Evolutionary conservation across 2,797 vertebrate genomes (phyloP).

Genomic region (Euphonia xanthogaster): DNA sequence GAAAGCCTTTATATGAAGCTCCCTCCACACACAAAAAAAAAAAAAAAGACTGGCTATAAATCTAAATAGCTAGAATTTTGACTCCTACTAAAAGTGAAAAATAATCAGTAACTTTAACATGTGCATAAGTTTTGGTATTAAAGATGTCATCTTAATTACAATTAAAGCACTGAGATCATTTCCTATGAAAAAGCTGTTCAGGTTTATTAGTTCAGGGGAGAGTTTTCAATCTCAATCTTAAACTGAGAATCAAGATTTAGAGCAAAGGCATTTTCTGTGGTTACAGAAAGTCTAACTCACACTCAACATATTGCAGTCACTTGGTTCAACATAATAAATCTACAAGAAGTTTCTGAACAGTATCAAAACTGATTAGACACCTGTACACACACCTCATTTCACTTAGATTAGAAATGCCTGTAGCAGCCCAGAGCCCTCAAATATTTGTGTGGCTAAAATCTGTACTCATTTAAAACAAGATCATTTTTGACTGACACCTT

Average conservation of each 20-base stretch:
- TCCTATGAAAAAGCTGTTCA: background rate
- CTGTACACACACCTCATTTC: slow-evolving; percentile 5
- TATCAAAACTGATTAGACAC: slow-evolving; percentile 21
- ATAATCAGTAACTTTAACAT: background rate
- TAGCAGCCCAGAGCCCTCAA: background rate
- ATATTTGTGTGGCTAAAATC: background rate
- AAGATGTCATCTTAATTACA: slow-evolving; percentile 5
- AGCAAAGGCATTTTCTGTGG: background rate
- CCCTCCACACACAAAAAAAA: background rate
- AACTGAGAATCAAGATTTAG: background rate
- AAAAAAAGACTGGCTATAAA: background rate
- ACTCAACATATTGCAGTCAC: slow-evolving; percentile 4
- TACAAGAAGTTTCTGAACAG: background rate
- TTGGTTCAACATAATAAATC: slow-evolving; percentile 17
- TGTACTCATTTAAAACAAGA: background rate
- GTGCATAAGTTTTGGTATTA: background rate
- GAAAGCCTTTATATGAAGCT: background rate
- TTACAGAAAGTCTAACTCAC: background rate
- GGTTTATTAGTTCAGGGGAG: background rate
- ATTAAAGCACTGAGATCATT: slow-evolving; percentile 1
- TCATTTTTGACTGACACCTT: background rate
- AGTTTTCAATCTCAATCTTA: background rate
- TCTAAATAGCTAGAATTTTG: background rate
- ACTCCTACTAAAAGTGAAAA: background rate
- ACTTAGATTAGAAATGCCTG: background rate